Evolutionary conservation across 1,140 invertebrate species (phyloP).

Genomic region (Caenorhabditis latens): DNA sequence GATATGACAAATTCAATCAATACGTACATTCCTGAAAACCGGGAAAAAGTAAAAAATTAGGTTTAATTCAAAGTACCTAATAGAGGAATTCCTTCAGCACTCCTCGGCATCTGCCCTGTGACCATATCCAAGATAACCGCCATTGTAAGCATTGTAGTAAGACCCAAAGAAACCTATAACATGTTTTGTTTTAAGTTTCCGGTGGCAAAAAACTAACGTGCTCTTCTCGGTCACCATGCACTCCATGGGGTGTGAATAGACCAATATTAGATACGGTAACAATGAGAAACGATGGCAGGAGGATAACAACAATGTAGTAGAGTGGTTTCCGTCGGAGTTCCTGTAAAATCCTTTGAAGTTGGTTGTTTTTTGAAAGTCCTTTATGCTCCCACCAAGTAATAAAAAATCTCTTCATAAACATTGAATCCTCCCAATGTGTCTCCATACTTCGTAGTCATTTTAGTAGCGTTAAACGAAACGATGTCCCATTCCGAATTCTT

Average conservation of each 20-base stretch:
- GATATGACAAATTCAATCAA: slow-evolving; percentile 59
- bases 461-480: slow-evolving; percentile 56
- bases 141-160: slow-evolving; percentile 65
- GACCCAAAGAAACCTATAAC: slow-evolving; percentile 58
- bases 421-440: slow-evolving; percentile 57
- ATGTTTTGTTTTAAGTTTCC: background rate
- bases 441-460: slow-evolving; percentile 57
- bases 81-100: slow-evolving; percentile 59
- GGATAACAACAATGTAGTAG: slow-evolving; percentile 64
- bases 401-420: slow-evolving; percentile 64
- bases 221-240: slow-evolving; percentile 60
- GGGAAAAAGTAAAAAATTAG: too few relatives aligned
- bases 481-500: slow-evolving; percentile 66
- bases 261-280: slow-evolving; percentile 63
- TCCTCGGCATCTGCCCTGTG: slow-evolving; percentile 60
- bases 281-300: slow-evolving; percentile 60
- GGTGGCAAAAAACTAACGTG: background rate
- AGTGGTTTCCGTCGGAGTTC: slow-evolving; percentile 59
- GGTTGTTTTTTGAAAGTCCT: background rate
- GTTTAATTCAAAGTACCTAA: slow-evolving; percentile 42
- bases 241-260: slow-evolving; percentile 63
- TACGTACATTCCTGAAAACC: slow-evolving; percentile 58
- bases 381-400: slow-evolving; percentile 17
- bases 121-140: slow-evolving; percentile 66
- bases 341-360: background rate